These are phyloP conservation scores for Perizoma affinitatum DNA, from an alignment of 2,888 invertebrate genomes.

Conservation along the genomic window DNA sequence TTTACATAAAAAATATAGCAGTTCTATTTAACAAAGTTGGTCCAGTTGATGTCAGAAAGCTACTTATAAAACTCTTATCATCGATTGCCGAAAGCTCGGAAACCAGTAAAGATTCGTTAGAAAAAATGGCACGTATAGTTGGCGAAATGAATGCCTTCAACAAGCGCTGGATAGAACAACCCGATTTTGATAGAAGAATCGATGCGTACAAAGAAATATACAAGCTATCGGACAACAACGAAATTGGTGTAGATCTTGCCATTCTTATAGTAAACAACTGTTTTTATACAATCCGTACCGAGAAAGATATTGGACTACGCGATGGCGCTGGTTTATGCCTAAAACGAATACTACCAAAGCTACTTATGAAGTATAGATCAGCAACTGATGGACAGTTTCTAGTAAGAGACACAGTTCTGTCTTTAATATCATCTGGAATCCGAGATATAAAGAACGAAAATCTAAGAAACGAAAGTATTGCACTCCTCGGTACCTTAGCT, in stretches of 20 bases:
- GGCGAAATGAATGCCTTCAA: constrained; percentile 94
- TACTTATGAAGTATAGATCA: constrained; percentile 83
- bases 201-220: constrained; percentile 90
- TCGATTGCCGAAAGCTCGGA: constrained; percentile 81
- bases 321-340: constrained; percentile 91
- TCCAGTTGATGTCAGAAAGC: constrained; percentile 86
- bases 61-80: constrained; percentile 86
- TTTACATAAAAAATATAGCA: constrained; percentile 88
- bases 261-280: constrained; percentile 92
- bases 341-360: constrained; percentile 86
- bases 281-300: constrained; percentile 89
- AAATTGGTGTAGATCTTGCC: constrained; percentile 86
- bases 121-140: constrained; percentile 82
- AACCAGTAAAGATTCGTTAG: constrained; percentile 68
- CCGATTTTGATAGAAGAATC: constrained; percentile 93
- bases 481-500: constrained; percentile 90
- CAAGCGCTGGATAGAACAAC: constrained; percentile 95
- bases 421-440: constrained; percentile 89
- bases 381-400: constrained; percentile 86
- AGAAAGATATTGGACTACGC: constrained; percentile 92
- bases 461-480: constrained; percentile 91
- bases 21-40: constrained; percentile 89
- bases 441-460: constrained; percentile 88
- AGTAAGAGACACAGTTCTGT: constrained; percentile 89
- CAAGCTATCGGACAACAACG: constrained; percentile 71